Evolutionary conservation across 2,888 invertebrate species (phyloP), one percentile per base, ranked within the genome.

Genomic region (Netelia melanura): DNA sequence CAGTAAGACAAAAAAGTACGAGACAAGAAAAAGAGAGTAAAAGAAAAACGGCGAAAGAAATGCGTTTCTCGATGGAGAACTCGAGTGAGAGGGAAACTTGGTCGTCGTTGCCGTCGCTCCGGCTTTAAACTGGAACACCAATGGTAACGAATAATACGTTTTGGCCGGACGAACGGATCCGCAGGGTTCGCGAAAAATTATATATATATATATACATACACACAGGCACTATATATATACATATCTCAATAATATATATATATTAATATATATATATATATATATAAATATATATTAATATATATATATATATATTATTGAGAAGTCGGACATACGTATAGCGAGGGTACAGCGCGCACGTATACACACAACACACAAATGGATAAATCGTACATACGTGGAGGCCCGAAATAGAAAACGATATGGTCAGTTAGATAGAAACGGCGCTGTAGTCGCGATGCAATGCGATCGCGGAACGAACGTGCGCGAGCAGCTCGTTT

Each of bases 341-440:
- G 48, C 70, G 61, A 3, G 62, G 23, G 67, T 61, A 23, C 21
- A 76, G 58, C 74, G 74, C 44, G 65, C 77, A 56, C n/a, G 58
- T 52, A 48, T 17, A 58, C 71, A 78, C 64, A 78, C 72, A 72
- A 72, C 67, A 72, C 80, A 81, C 78, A 74, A 23, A 71, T 62
- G 83, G 86, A 81, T 65, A 77, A 83, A 77, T 71, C 54, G 76
- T 77, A 81, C 67, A 65, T 81, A 81, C 84, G 84, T 79, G 79
- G 65, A 81, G 74, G 65, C 74, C 81, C 78, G 65, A 85, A 85
- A 85, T 85, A 85, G 85, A 79, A 65, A 82, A 85, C 78, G 70
- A 62, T 70, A 62, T 54, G 56, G 17, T 38, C 30, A 30, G 48
- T 23, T 9, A 56, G 52, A 38, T 43, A 54, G 44, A 76, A 3